These are phyloP conservation scores for Intellagama lesueurii DNA, from an alignment of 2,797 vertebrate genomes.

Conservation along the genomic window DNA sequence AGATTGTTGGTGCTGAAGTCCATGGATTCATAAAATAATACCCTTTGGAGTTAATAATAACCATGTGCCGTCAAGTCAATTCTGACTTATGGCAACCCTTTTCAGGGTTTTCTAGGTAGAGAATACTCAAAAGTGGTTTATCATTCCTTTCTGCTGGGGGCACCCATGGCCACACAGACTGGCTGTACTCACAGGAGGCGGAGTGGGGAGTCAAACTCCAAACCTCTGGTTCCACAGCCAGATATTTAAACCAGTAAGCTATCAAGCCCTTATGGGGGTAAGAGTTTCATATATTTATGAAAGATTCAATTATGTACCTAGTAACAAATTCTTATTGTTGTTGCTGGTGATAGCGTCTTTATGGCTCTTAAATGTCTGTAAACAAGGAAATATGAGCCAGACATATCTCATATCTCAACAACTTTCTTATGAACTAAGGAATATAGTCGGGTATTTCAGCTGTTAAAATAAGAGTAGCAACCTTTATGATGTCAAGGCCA, in stretches of 20 bases:
- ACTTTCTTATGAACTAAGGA: neutral
- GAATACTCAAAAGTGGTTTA: no score
- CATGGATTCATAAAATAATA: constrained; percentile 18
- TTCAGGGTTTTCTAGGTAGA: no score
- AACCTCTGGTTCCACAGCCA: no score
- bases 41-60: neutral
- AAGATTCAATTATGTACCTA: neutral
- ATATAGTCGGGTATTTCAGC: neutral
- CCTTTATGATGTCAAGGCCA: neutral
- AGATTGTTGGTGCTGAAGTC: neutral
- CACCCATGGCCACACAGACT: no score
- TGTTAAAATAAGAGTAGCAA: neutral
- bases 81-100: no score
- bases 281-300: neutral
- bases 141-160: no score
- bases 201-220: no score
- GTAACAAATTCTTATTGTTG: neutral
- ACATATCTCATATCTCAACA: neutral
- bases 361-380: neutral
- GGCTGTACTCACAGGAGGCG: no score
- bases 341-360: no score
- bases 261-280: neutral
- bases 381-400: neutral
- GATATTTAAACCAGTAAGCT: no score
- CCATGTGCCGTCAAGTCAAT: no score